Percentiles rank a stretch among this genome's conserved stretches.
These are phyloP conservation scores for Sigmodon hispidus DNA, from an alignment of 2,113 vertebrate genomes.

Conservation along the genomic window DNA sequence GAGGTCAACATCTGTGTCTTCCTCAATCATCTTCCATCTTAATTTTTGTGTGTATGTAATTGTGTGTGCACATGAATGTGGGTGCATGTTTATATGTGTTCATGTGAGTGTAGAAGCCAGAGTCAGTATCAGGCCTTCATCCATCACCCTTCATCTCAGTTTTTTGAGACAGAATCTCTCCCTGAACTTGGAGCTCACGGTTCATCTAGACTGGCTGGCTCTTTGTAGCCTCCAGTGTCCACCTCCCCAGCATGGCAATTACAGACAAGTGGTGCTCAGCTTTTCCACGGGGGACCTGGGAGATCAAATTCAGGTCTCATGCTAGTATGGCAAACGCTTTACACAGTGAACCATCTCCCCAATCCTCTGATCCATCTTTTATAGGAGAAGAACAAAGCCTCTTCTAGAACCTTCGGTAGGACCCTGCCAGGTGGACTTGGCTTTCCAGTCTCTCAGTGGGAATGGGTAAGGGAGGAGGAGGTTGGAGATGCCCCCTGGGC, in stretches of 20 bases:
- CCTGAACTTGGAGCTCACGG: background rate
- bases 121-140: background rate
- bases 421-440: background rate
- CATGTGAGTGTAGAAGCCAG: background rate
- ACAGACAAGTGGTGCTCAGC: background rate
- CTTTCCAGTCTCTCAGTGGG: background rate
- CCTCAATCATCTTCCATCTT: background rate
- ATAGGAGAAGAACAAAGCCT: background rate
- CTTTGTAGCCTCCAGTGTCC: background rate
- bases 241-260: background rate
- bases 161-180: background rate
- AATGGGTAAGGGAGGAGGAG: background rate
- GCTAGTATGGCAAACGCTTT: background rate
- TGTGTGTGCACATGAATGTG: background rate
- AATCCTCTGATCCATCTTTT: background rate
- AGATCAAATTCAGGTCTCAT: background rate
- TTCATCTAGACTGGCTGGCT: background rate
- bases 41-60: background rate
- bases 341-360: background rate
- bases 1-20: background rate
- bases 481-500: accelerated
- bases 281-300: background rate
- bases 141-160: too few relatives aligned
- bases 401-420: background rate
- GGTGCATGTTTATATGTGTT: background rate